A percentile compares a stretch with the other conserved stretches of the same genome.
These are phyloP conservation scores for Phenganax stokvisi DNA, from an alignment of 92 coral and sea anemone species.

Conservation along the genomic window DNA sequence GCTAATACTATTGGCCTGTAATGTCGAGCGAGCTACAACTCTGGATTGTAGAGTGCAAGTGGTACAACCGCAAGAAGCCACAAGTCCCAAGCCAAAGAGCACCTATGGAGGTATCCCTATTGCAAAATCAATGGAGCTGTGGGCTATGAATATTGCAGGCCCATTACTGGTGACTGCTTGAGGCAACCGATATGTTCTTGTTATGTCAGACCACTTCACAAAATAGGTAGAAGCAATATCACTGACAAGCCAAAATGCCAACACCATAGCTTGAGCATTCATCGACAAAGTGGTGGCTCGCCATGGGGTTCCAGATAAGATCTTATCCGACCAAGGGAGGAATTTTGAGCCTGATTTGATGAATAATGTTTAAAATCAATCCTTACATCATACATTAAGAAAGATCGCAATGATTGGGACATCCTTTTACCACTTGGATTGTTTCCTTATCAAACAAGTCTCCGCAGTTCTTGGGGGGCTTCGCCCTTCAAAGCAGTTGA, in stretches of 20 bases:
- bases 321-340: constrained; percentile 32
- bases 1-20: neutral
- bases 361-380: neutral
- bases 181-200: constrained; percentile 4
- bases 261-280: constrained; percentile 11
- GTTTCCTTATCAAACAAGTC: neutral
- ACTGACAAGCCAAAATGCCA: neutral
- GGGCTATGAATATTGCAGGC: constrained; percentile 20
- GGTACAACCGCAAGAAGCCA: neutral
- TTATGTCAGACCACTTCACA: constrained; percentile 34
- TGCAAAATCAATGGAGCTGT: neutral
- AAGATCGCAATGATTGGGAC: constrained; percentile 4
- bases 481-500: neutral
- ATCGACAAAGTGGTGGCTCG: constrained; percentile 11
- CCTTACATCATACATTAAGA: neutral
- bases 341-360: constrained; percentile 7
- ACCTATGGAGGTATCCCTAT: neutral
- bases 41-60: neutral
- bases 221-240: constrained; percentile 29
- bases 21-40: neutral
- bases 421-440: neutral
- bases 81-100: neutral
- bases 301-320: constrained; percentile 24
- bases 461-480: neutral
- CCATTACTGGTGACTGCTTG: constrained; percentile 8